Percentiles rank a stretch among this genome's conserved stretches.
Evolutionary conservation across 2,113 vertebrate genomes (phyloP).

Genomic region (Columbina picui): DNA sequence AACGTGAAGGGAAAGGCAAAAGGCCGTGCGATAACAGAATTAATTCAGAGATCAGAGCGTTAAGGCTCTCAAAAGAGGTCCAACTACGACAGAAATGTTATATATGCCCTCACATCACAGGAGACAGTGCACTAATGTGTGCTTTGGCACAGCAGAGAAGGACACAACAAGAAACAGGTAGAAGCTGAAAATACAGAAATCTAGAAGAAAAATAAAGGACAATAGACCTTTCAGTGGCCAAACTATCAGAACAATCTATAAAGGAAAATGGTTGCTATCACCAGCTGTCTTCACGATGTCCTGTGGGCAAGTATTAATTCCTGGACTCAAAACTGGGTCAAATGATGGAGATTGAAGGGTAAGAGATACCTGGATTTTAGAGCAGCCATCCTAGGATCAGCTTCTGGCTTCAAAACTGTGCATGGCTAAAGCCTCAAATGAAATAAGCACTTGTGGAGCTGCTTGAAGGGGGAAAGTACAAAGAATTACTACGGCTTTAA

Average conservation of each 20-base stretch:
- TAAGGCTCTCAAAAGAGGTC: background rate
- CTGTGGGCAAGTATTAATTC: background rate
- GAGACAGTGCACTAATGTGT: accelerated
- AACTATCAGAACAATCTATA: background rate
- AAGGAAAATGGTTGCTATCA: background rate
- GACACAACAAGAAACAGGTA: background rate
- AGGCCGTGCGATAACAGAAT: background rate
- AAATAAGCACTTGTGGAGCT: background rate
- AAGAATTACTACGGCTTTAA: background rate
- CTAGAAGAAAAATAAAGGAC: background rate
- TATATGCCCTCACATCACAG: background rate
- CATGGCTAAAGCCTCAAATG: background rate
- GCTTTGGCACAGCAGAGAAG: background rate
- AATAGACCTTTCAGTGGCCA: background rate
- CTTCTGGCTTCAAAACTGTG: background rate
- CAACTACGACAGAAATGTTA: background rate
- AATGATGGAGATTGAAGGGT: background rate
- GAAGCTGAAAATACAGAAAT: background rate
- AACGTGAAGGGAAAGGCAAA: background rate
- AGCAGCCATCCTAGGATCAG: background rate
- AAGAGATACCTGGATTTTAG: background rate
- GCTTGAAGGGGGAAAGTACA: background rate
- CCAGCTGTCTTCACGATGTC: background rate
- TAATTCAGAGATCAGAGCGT: background rate
- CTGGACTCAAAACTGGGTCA: background rate